These are phyloP conservation scores for Mobula hypostoma DNA, from an alignment of 2,113 vertebrate species.

Conservation along the genomic window DNA sequence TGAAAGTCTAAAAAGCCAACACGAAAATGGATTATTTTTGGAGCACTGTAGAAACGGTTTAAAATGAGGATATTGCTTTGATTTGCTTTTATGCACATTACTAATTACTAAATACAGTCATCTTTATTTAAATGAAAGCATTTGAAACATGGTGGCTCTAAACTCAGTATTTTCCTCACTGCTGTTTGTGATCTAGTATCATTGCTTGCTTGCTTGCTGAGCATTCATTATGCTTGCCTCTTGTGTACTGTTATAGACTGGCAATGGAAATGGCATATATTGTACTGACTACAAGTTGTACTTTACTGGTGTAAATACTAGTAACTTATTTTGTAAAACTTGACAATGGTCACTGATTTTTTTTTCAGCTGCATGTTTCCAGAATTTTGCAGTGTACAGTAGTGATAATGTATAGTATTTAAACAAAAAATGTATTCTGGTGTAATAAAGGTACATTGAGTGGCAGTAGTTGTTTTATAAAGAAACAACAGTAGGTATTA, in stretches of 20 bases:
- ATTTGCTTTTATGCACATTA: not conserved
- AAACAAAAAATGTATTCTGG: not conserved
- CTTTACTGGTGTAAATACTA: not conserved
- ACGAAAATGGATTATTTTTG: not conserved
- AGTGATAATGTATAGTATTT: conserved; percentile 17
- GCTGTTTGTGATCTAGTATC: not conserved
- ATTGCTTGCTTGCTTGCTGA: not conserved
- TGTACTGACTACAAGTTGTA: not conserved
- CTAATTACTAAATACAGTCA: not conserved
- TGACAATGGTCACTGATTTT: not conserved
- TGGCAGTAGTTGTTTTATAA: not conserved
- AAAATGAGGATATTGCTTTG: not conserved
- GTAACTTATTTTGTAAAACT: not conserved
- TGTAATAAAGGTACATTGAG: not conserved
- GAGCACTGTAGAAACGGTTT: not conserved
- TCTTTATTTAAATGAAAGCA: not conserved
- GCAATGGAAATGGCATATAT: not conserved
- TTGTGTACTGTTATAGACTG: not conserved
- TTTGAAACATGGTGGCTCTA: not conserved
- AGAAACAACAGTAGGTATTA: not conserved
- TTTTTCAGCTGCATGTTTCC: not conserved
- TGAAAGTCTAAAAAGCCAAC: not conserved
- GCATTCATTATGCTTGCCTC: not conserved
- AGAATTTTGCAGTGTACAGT: conserved; percentile 7
- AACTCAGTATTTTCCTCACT: not conserved